Evolutionary conservation across 2,797 vertebrate species (phyloP), one percentile per base, ranked within the genome.

Genomic region (Cottoperca gobio): DNA sequence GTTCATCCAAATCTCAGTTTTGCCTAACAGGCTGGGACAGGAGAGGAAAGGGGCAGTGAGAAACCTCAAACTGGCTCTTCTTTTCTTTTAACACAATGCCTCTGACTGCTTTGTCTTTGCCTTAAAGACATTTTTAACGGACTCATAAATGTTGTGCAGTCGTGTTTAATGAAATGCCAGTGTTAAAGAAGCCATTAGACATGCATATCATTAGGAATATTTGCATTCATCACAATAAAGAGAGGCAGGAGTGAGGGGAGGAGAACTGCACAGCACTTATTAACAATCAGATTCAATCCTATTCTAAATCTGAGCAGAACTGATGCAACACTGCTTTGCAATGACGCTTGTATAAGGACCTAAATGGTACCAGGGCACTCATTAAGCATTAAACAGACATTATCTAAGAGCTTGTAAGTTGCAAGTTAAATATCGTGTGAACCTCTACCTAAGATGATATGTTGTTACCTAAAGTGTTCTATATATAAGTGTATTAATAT

Each of bases 321-420:
- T 46, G 65, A 65, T 42, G 53, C 26, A 35, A n/a, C 17, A 6
- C 5, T 24, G n/a, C 24, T 39, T 63, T 73, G 45, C 69, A 73
- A 14, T 43, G 70, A 66, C 81, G 66, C 67, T 69, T 67, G 48
- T 45, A 24, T 49, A 76, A 80, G 48, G 58, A 72, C 5, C 35
- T 4, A 24, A 65, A 74, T 48, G 58, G 8, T 37, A 68, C 52
- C 8, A 66, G 10, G 33, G 42, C 57, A 21, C 69, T 88, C 79
- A 80, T 77, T 59, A 80, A 37, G 55, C 88, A 89, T 88, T 83
- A 33, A 89, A 84, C 39, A 83, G 49, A 70, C 63, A 82, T 86
- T 79, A 85, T 83, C 71, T 69, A 66, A 83, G 42, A 84, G 67
- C 37, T 46, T 60, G 48, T 78, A 37, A 62, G 8, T 13, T 46